phyloP scores from a whole-genome alignment of 2,113 vertebrate genomes.

The Erythrocercus mccallii region DNA sequence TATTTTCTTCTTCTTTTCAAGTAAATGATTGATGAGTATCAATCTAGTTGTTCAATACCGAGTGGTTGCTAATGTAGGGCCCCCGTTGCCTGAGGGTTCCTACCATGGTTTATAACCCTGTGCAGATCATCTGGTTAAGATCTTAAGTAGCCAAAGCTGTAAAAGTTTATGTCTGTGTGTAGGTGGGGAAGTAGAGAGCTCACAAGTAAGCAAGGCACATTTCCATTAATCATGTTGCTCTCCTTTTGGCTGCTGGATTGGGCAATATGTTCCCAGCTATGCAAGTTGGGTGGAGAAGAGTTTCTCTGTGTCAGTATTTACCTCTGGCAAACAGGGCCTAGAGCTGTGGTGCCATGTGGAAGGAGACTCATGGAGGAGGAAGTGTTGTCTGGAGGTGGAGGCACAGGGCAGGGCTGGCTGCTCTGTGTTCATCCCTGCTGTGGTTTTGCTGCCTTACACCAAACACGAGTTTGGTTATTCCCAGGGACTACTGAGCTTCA shows the following conservation, averaged over 20 bases:
- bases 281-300: background rate
- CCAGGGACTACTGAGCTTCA: background rate
- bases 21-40: conserved; percentile 77
- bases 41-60: conserved; percentile 54
- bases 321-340: background rate
- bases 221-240: conserved; percentile 39
- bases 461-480: background rate
- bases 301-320: background rate
- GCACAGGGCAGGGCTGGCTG: background rate
- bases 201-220: background rate
- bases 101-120: conserved; percentile 51
- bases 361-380: background rate
- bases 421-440: background rate
- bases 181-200: background rate
- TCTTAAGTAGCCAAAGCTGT: conserved; percentile 50
- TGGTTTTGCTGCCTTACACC: background rate
- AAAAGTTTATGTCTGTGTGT: conserved; percentile 29
- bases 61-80: conserved; percentile 65
- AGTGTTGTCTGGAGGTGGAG: background rate
- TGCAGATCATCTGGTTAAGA: conserved; percentile 21
- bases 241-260: background rate
- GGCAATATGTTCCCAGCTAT: background rate
- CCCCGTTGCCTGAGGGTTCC: conserved; percentile 55
- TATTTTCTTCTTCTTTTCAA: conserved; percentile 73
- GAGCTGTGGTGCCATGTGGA: background rate